These are phyloP conservation scores for Leucophenga maculata DNA, from an alignment of 2,888 invertebrate species.

Conservation along the genomic window DNA sequence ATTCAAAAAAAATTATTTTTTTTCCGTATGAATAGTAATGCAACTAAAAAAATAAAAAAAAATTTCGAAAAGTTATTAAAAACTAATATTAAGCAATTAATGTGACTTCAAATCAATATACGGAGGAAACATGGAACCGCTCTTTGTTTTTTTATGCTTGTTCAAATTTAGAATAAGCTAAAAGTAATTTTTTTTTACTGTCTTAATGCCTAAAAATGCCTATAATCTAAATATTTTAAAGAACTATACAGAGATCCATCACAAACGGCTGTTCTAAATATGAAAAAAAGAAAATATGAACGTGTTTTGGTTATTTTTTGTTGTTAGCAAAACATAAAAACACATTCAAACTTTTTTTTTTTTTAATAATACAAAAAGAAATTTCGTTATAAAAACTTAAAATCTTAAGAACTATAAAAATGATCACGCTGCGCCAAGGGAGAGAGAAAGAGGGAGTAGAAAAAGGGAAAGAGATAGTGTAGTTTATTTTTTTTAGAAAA, in stretches of 20 bases:
- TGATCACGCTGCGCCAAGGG: conserved; percentile 66
- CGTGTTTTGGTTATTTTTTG: conserved; percentile 14
- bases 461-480: too few relatives aligned
- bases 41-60: conserved; percentile 25
- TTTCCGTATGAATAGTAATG: too few relatives aligned
- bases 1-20: too few relatives aligned
- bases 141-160: conserved; percentile 35
- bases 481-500: not conserved
- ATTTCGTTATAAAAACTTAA: conserved; percentile 12
- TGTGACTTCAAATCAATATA: conserved; percentile 49
- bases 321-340: conserved; percentile 22
- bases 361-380: too few relatives aligned
- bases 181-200: not conserved
- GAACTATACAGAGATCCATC: conserved; percentile 60
- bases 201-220: conserved; percentile 20
- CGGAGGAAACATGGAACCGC: conserved; percentile 63
- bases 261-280: conserved; percentile 60
- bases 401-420: conserved; percentile 33
- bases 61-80: conserved; percentile 20
- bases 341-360: too few relatives aligned
- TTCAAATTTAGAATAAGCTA: conserved; percentile 27
- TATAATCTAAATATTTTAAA: conserved; percentile 36
- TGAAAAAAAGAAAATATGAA: conserved; percentile 32
- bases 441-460: not conserved
- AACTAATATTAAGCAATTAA: conserved; percentile 11